Evolutionary conservation across 30 jellyfish, hydroid and myxozoan species (phyloP).

Genomic region (Pelagia noctiluca): DNA sequence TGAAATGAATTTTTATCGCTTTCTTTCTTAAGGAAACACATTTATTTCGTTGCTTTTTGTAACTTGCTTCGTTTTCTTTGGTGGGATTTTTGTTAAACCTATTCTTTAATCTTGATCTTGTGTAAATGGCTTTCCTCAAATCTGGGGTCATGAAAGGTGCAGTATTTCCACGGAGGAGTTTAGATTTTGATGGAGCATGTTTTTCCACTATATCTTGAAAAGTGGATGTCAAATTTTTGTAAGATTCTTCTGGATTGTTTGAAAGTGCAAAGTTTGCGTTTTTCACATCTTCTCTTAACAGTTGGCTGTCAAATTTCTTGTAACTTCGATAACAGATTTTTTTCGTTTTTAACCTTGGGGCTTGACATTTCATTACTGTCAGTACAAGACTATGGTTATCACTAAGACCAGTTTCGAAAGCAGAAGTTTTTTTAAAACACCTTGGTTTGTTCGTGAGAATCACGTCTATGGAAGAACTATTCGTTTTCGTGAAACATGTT

Average conservation of each 20-base stretch:
- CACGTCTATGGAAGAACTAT: conserved; percentile 27
- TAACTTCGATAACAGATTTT: conserved; percentile 15
- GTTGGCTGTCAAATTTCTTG: background rate
- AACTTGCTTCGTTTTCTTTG: conserved; percentile 9
- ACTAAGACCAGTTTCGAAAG: conserved; percentile 45
- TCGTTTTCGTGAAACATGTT: background rate
- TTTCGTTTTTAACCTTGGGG: conserved; percentile 25
- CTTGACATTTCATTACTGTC: conserved; percentile 19
- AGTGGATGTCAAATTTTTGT: background rate
- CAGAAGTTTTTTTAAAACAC: conserved; percentile 30
- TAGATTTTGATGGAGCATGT: conserved; percentile 36
- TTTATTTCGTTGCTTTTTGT: conserved; percentile 36
- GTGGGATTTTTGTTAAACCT: conserved; percentile 32
- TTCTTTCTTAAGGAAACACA: conserved; percentile 18
- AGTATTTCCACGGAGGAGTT: conserved; percentile 17
- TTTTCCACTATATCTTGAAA: conserved; percentile 24
- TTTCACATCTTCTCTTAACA: background rate
- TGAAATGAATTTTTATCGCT: conserved; percentile 3
- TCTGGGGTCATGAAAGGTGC: conserved; percentile 32
- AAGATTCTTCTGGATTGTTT: background rate
- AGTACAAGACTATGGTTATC: conserved; percentile 34
- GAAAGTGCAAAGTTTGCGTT: background rate
- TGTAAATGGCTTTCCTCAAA: conserved; percentile 27
- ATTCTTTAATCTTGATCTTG: conserved; percentile 37
- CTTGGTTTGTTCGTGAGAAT: conserved; percentile 31